These are phyloP conservation scores for Tragelaphus strepsiceros DNA, from an alignment of 2,113 vertebrate species.

Conservation along the genomic window DNA sequence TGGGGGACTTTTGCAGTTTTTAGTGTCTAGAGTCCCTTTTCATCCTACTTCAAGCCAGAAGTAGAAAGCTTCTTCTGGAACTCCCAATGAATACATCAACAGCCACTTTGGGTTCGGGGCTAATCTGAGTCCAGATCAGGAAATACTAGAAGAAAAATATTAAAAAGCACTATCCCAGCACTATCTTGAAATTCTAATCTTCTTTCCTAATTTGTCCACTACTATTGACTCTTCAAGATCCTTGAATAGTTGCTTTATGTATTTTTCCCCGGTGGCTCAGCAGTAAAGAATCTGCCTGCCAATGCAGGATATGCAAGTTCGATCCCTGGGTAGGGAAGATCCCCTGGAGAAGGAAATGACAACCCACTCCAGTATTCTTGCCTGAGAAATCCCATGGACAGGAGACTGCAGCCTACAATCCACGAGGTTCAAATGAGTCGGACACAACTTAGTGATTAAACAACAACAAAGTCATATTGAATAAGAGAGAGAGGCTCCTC, in stretches of 20 bases:
- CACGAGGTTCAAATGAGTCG: not conserved
- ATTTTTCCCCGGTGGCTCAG: not conserved
- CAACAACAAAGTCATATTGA: not conserved
- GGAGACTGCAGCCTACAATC: not conserved
- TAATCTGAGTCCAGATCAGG: not conserved
- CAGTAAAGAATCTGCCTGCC: not conserved
- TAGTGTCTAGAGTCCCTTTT: not conserved
- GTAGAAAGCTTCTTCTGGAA: not conserved
- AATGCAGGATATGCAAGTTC: not conserved
- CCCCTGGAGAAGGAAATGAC: not conserved
- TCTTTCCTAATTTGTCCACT: not conserved
- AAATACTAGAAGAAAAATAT: not conserved
- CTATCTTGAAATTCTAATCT: not conserved
- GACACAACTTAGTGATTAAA: not conserved
- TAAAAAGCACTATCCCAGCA: not conserved
- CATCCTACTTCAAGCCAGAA: not conserved
- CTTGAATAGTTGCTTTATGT: not conserved
- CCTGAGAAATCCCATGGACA: not conserved
- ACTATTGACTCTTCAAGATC: not conserved
- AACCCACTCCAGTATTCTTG: not conserved
- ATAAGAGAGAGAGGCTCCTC: not conserved
- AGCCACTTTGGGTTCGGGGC: not conserved
- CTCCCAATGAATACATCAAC: not conserved
- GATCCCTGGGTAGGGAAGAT: not conserved
- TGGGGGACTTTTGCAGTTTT: not conserved